These are phyloP conservation scores for Eilema caniola DNA, from an alignment of 2,888 invertebrate species.

Conservation along the genomic window DNA sequence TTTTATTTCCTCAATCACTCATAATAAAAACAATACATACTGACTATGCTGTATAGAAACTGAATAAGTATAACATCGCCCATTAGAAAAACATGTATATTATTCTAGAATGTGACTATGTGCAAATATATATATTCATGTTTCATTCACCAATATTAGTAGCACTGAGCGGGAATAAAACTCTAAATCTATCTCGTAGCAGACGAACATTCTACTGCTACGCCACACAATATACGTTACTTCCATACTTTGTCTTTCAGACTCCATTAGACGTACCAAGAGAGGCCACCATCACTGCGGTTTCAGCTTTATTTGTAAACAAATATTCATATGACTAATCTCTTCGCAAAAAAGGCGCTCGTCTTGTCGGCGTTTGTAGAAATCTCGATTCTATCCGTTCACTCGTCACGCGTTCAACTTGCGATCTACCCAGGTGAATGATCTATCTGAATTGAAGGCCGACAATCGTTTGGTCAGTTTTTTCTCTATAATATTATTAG, in stretches of 20 bases:
- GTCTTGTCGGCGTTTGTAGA: constrained; percentile 37
- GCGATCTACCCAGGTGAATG: constrained; percentile 74
- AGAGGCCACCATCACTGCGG: background rate
- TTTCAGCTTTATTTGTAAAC: constrained; percentile 49
- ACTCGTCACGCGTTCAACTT: constrained; percentile 59
- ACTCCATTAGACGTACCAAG: background rate
- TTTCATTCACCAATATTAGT: background rate
- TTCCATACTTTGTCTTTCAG: background rate
- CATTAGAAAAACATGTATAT: no score
- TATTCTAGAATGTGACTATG: no score
- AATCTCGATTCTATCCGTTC: constrained; percentile 34
- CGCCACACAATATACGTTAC: background rate
- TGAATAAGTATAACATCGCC: no score
- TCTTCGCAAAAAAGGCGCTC: constrained; percentile 40
- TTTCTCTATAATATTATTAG: constrained; percentile 65
- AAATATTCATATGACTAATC: constrained; percentile 43
- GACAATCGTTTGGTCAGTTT: constrained; percentile 77
- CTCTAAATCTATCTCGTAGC: background rate
- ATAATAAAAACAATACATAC: no score
- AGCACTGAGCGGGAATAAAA: background rate
- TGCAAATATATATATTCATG: no score
- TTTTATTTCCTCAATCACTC: no score
- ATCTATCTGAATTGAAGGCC: constrained; percentile 81
- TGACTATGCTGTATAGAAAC: no score
- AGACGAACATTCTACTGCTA: background rate